phyloP scores from a whole-genome alignment of 2,113 vertebrate genomes.

The Lepisosteus osseus region DNA sequence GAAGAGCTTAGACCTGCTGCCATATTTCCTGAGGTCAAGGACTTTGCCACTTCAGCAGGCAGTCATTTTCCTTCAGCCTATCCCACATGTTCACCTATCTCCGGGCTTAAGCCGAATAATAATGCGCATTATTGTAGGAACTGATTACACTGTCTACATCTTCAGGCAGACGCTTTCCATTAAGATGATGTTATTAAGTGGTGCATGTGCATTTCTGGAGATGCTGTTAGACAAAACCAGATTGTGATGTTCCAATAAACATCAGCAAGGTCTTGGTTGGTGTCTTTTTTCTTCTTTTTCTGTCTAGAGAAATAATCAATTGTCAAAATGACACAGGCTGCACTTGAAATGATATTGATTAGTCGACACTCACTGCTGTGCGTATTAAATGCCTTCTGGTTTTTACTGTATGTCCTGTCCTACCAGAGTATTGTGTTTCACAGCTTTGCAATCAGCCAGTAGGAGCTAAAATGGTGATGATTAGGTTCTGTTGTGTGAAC shows the following conservation, averaged over 20 bases:
- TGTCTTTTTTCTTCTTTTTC: too few relatives aligned
- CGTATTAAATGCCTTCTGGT: too few relatives aligned
- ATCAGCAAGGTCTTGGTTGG: too few relatives aligned
- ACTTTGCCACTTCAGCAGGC: slow-evolving; percentile 30
- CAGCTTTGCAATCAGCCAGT: too few relatives aligned
- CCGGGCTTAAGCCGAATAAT: slow-evolving; percentile 53
- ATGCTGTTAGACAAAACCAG: slow-evolving; percentile 36
- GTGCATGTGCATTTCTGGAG: slow-evolving; percentile 3
- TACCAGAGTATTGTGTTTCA: too few relatives aligned
- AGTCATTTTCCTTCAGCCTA: slow-evolving; percentile 17
- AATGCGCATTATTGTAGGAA: slow-evolving; percentile 53
- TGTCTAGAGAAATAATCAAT: too few relatives aligned
- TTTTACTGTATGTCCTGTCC: too few relatives aligned
- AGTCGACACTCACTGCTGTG: too few relatives aligned
- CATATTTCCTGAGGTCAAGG: slow-evolving; percentile 58
- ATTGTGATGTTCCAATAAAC: not conserved
- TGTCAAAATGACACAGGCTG: too few relatives aligned
- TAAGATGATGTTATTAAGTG: not conserved
- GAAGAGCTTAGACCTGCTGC: slow-evolving; percentile 31
- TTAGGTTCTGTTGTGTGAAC: too few relatives aligned
- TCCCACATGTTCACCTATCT: slow-evolving; percentile 56
- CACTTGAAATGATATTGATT: too few relatives aligned
- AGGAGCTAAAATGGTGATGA: too few relatives aligned
- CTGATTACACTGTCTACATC: slow-evolving; percentile 54
- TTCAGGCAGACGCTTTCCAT: slow-evolving; percentile 38